phyloP scores from a whole-genome alignment of 2,113 vertebrate genomes.

The Malurus cyaneus region DNA sequence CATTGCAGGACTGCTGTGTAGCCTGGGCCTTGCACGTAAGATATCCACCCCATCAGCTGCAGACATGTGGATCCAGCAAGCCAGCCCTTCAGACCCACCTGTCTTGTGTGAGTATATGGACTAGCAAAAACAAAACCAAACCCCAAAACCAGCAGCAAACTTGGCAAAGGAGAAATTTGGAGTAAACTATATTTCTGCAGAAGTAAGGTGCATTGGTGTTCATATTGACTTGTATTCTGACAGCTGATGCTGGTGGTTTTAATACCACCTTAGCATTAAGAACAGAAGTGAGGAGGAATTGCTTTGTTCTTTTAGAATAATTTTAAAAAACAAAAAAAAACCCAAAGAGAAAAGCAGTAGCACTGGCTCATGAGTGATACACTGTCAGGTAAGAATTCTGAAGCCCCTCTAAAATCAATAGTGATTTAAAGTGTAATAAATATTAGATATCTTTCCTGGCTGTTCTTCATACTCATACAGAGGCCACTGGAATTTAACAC shows the following conservation, averaged over 20 bases:
- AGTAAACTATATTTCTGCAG: not conserved
- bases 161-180: not conserved
- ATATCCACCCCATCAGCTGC: not conserved
- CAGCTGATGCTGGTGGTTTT: not conserved
- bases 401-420: not conserved
- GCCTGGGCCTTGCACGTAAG: accelerated
- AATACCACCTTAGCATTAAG: not conserved
- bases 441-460: not conserved
- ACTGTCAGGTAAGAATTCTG: not conserved
- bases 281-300: not conserved
- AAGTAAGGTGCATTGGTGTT: not conserved
- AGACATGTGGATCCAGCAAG: not conserved
- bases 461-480: not conserved
- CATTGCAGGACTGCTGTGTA: not conserved
- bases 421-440: not conserved
- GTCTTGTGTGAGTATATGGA: not conserved
- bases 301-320: not conserved
- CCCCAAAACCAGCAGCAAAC: not conserved
- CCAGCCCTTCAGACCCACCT: not conserved
- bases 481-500: not conserved
- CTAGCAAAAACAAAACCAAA: not conserved
- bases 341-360: not conserved
- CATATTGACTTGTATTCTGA: not conserved
- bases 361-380: not conserved
- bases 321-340: not conserved